Percentiles rank a stretch among this genome's conserved stretches.
Conservation (phyloP, 2,113 vertebrate species). For the Ahaetulla prasina region DNA sequence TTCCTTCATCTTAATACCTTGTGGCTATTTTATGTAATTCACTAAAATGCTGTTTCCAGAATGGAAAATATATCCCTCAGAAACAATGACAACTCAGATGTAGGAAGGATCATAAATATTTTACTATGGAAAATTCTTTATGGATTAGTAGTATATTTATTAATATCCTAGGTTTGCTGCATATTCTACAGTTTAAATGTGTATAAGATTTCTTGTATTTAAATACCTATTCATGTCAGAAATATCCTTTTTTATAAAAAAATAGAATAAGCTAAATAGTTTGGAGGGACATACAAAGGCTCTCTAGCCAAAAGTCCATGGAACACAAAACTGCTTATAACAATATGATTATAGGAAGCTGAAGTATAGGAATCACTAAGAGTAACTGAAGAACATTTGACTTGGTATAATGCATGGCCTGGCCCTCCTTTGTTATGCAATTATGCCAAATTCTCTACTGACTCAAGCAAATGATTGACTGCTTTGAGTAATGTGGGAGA, state of each 20-base stretch:
- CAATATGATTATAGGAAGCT: neutral
- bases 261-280: neutral
- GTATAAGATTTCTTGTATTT: neutral
- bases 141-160: constrained; percentile 21
- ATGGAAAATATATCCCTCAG: constrained; percentile 6
- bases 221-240: neutral
- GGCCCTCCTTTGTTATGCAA: neutral
- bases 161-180: neutral
- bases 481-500: neutral
- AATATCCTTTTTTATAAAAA: neutral
- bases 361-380: neutral
- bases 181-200: neutral
- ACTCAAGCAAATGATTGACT: neutral
- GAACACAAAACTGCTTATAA: neutral
- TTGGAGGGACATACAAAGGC: neutral
- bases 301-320: neutral
- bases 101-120: neutral
- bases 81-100: constrained; percentile 1
- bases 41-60: neutral
- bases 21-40: constrained; percentile 14
- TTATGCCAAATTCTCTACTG: neutral
- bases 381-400: neutral
- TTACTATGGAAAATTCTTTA: neutral
- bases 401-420: neutral
- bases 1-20: neutral